A percentile compares a stretch with the other conserved stretches of the same genome.
Conservation (phyloP, 2,797 vertebrate species). For the Moxostoma hubbsi region DNA sequence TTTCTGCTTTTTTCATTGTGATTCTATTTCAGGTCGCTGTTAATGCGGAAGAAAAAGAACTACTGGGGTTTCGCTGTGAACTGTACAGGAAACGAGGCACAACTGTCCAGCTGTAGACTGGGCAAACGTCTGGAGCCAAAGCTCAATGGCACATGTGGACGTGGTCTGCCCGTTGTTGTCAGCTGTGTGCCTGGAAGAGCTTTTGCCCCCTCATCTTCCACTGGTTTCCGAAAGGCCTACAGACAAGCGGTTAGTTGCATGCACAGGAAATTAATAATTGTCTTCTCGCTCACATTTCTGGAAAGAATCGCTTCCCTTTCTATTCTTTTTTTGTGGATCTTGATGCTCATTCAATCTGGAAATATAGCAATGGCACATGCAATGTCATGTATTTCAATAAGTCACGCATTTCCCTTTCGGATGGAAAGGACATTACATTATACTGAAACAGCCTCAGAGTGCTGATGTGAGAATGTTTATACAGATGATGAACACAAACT, state of each 20-base stretch:
- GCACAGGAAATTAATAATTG: background rate
- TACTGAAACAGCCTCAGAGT: background rate
- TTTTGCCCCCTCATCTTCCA: constrained; percentile 84
- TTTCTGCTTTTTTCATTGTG: background rate
- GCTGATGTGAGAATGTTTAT: constrained; percentile 15
- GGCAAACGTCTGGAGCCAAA: constrained; percentile 67
- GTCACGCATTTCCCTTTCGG: background rate
- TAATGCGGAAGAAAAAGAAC: constrained; percentile 85
- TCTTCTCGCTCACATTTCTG: constrained; percentile 18
- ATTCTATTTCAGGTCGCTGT: constrained; percentile 77
- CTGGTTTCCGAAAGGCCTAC: constrained; percentile 91
- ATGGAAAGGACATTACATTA: constrained; percentile 20
- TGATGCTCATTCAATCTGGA: constrained; percentile 4
- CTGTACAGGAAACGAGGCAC: constrained; percentile 88
- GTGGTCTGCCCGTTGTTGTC: constrained; percentile 86
- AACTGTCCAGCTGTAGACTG: constrained; percentile 86
- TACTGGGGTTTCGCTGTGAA: constrained; percentile 90
- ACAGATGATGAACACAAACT: background rate
- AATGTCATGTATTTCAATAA: constrained; percentile 2
- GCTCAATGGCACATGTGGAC: constrained; percentile 80
- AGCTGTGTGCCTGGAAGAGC: constrained; percentile 89
- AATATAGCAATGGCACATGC: background rate
- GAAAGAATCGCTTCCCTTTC: constrained; percentile 6
- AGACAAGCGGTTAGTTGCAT: constrained; percentile 83
- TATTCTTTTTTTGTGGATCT: constrained; percentile 17